Evolutionary conservation across 1,140 invertebrate genomes (phyloP).

Genomic region (Asobara japonica): DNA sequence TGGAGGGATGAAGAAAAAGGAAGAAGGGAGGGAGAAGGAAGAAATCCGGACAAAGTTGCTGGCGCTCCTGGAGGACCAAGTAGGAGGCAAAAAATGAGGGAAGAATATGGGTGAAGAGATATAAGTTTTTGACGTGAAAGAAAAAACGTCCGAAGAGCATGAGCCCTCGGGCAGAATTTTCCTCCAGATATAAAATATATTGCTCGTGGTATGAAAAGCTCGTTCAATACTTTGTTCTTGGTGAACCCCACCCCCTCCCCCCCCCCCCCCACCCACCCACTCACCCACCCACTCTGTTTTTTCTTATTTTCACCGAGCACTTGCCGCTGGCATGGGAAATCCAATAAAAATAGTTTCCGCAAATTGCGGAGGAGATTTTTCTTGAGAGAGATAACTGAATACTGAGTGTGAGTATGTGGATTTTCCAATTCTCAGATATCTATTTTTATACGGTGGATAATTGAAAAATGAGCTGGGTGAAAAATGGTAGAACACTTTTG

Average conservation of each 20-base stretch:
- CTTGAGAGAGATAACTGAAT: not conserved
- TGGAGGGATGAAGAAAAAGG: not conserved
- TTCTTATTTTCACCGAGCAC: not conserved
- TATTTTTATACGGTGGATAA: not conserved
- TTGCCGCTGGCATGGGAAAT: not conserved
- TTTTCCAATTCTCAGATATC: not conserved
- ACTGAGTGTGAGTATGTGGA: not conserved
- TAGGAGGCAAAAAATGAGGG: not conserved
- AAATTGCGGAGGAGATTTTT: not conserved
- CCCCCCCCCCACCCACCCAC: no score
- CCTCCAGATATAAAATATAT: not conserved
- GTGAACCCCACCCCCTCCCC: no score
- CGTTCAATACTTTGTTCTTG: constrained; percentile 13
- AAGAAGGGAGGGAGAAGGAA: not conserved
- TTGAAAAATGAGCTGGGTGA: not conserved
- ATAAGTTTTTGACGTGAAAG: not conserved
- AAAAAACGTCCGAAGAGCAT: not conserved
- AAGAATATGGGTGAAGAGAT: constrained; percentile 11
- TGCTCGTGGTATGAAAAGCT: not conserved
- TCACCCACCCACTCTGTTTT: no score
- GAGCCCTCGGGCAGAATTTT: not conserved
- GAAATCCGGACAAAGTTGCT: not conserved
- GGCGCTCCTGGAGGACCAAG: not conserved
- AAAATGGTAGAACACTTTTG: no score
- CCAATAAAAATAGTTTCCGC: not conserved